phyloP scores from a whole-genome alignment of 2,888 invertebrate species.

The Leptinotarsa juncta region DNA sequence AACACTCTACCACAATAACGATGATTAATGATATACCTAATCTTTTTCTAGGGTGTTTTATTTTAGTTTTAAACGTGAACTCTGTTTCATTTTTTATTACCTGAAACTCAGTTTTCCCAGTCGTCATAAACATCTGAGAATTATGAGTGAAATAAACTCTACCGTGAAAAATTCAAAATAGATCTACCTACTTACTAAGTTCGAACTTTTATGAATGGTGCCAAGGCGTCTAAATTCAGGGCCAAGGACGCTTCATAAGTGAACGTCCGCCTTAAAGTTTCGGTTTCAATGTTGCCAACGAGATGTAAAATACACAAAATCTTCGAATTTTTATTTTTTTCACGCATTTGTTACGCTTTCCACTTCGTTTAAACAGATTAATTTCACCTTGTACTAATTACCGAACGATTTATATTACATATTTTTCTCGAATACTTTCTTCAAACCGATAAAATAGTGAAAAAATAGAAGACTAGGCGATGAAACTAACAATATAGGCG shows the following conservation, averaged over 20 bases:
- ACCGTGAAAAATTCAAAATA: slow-evolving; percentile 3
- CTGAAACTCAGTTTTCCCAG: slow-evolving; percentile 1
- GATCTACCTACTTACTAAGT: neutral
- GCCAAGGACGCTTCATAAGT: neutral
- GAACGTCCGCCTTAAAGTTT: neutral
- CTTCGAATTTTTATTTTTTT: too few relatives aligned
- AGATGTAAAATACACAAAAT: too few relatives aligned
- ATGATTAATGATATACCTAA: too few relatives aligned
- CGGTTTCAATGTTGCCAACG: neutral
- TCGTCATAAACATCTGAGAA: slow-evolving; percentile 11
- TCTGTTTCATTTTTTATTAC: neutral
- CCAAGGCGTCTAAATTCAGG: slow-evolving; percentile 7
- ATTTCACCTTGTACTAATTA: too few relatives aligned
- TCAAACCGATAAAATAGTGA: too few relatives aligned
- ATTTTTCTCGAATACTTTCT: too few relatives aligned
- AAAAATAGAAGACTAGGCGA: too few relatives aligned
- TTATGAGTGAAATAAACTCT: neutral
- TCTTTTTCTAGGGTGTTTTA: neutral
- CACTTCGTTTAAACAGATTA: too few relatives aligned
- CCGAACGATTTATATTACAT: too few relatives aligned
- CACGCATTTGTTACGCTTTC: too few relatives aligned
- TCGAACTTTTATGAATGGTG: neutral
- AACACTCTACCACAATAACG: too few relatives aligned
- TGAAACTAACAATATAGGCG: too few relatives aligned
- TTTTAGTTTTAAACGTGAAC: neutral